Percentiles rank a stretch among this genome's conserved stretches.
Conservation (phyloP, 2,888 invertebrate genomes). For the Exephanes ischioxanthus region DNA sequence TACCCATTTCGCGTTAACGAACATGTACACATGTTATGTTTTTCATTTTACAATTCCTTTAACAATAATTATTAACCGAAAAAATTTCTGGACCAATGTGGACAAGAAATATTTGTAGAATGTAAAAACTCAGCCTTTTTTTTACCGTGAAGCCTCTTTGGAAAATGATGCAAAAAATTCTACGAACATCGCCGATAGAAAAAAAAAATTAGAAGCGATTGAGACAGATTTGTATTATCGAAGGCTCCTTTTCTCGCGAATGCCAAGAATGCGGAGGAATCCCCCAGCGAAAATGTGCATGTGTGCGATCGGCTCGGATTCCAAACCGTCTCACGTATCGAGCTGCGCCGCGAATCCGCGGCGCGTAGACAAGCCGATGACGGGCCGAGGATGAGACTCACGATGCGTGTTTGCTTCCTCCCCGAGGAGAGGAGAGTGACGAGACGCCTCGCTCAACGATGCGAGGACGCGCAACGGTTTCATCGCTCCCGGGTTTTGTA, state of each 20-base stretch:
- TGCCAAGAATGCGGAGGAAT: conserved; percentile 44
- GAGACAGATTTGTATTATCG: neutral
- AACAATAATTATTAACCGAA: no score
- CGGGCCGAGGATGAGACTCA: conserved; percentile 13
- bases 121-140: no score
- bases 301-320: conserved; percentile 17
- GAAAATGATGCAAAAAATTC: neutral
- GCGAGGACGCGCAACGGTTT: conserved; percentile 45
- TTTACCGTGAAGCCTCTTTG: neutral
- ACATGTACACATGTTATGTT: no score
- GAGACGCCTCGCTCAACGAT: conserved; percentile 16
- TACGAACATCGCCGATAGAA: neutral
- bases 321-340: conserved; percentile 43
- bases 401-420: conserved; percentile 11
- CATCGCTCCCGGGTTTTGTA: conserved; percentile 46
- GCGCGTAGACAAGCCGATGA: conserved; percentile 4
- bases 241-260: conserved; percentile 15
- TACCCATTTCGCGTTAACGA: no score
- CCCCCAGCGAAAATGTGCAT: conserved; percentile 35
- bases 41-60: no score
- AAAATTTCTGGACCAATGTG: no score
- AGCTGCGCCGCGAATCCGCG: neutral
- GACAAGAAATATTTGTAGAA: no score
- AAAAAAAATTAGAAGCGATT: neutral
- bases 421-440: conserved; percentile 22